These are phyloP conservation scores for Echeneis naucrates DNA, from an alignment of 2,797 vertebrate genomes.

Conservation along the genomic window DNA sequence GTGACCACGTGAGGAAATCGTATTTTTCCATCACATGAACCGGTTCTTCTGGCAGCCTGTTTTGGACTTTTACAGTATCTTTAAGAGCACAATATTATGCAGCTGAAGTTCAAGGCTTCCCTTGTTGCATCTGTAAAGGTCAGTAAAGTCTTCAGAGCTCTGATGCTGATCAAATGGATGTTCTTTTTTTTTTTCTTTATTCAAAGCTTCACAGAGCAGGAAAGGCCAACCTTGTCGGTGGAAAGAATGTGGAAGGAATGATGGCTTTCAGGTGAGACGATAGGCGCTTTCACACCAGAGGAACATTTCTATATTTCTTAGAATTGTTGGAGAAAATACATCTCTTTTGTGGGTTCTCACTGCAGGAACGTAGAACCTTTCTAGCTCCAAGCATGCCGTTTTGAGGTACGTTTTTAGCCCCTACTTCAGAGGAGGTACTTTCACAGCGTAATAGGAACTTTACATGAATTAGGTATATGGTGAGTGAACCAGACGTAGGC, in stretches of 20 bases:
- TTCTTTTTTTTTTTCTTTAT: conserved; percentile 36
- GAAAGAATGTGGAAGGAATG: conserved; percentile 54
- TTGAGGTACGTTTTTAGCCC: no score
- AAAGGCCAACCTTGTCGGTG: conserved; percentile 71
- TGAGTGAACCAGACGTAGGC: no score
- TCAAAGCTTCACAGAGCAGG: conserved; percentile 48
- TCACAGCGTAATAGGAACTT: no score
- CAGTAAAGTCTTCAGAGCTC: conserved; percentile 62
- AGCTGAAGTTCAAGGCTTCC: conserved; percentile 56
- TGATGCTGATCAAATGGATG: conserved; percentile 53
- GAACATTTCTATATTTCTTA: no score
- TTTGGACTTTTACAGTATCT: conserved; percentile 23
- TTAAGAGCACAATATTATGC: conserved; percentile 48
- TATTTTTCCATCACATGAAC: conserved; percentile 18
- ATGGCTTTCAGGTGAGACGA: conserved; percentile 65
- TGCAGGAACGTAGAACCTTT: no score
- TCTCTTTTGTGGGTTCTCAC: no score
- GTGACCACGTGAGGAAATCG: background rate
- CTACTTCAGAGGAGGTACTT: no score
- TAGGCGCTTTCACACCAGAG: no score
- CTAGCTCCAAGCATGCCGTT: no score
- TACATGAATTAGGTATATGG: no score
- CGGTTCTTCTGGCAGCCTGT: conserved; percentile 24
- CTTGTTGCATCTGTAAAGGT: conserved; percentile 71
- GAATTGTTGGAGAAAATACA: no score